Evolutionary conservation across 1,140 invertebrate species (phyloP), one percentile per base, ranked within the genome.

Genomic region (Neodiprion pinetum): DNA sequence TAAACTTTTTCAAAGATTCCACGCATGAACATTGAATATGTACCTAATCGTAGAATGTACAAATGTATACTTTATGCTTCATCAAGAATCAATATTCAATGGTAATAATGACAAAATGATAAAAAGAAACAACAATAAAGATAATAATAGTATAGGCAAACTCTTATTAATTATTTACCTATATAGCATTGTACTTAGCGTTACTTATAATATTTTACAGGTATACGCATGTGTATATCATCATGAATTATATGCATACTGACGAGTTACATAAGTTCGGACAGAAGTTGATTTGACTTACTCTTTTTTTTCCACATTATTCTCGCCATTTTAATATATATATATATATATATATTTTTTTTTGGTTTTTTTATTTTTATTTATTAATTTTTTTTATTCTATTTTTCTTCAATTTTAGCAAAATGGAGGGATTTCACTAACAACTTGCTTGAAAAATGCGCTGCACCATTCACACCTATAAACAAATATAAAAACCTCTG

Each of bases 371-470:
- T 61, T 76, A 80, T 71, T 78, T 76, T 73, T 76, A 78, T 48
- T 80, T 76, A 76, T 81, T 8, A 77, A 80, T 72, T 80, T 76
- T 74, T 76, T 79, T 48, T 81, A 3, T 40, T 40, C 28, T 40
- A 3, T 40, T 40, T 40, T 40, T 40, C 28, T 40, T 40, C 28
- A 14, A 79, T 70, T 77, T 84, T 84, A 86, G 85, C 79, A 86
- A 83, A 83, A 85, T 88, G 87, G 86, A 88, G 86, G 87, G 86
- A 88, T 86, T 88, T 84, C 78, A 83, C 86, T 87, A 88, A 88
- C 82, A 87, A 86, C 80, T 81, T 85, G 82, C 80, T 82, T 81
- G 79, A 83, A 81, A 79, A 82, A 80, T 82, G 79, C 79, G 80
- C 76, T 82, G 79, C 79, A 80, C 76, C 84, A 84, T 82, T 81